phyloP scores from a whole-genome alignment of 2,113 vertebrate genomes.

The Campylomormyrus tamandua region DNA sequence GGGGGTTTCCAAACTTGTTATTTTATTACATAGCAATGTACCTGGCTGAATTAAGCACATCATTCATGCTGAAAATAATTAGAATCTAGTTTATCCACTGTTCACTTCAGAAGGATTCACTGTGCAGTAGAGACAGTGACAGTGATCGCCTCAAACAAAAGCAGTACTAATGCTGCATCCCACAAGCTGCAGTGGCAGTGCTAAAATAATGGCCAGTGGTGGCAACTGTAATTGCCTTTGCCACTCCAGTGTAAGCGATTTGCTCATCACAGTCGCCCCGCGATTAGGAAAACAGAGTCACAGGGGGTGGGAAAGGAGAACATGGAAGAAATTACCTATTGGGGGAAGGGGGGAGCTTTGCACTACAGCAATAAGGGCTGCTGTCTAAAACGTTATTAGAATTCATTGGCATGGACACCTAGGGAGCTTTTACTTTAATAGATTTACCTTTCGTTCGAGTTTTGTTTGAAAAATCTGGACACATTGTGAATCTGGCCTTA shows the following conservation, averaged over 20 bases:
- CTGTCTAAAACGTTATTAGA: not conserved
- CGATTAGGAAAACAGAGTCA: not conserved
- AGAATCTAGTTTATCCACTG: not conserved
- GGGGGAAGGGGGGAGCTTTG: not conserved
- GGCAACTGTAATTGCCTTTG: not conserved
- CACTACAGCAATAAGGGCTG: not conserved
- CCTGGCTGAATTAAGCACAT: not conserved
- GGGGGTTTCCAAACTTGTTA: not conserved
- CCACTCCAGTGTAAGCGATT: not conserved
- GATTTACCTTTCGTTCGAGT: not conserved
- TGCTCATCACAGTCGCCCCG: not conserved
- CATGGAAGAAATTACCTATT: not conserved
- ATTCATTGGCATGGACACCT: not conserved
- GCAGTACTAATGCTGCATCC: not conserved
- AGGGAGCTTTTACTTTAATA: not conserved
- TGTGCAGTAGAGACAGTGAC: not conserved
- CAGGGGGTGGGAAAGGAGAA: not conserved
- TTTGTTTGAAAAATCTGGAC: not conserved
- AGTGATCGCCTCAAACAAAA: not conserved
- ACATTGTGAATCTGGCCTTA: not conserved
- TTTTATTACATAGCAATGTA: not conserved
- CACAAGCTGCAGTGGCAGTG: not conserved
- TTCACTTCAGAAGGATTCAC: too few species aligned
- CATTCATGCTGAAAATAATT: not conserved
- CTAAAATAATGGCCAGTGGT: not conserved